Base-by-base conservation (phyloP, 2,888 invertebrate species). In the Esperia sulphurella region DNA sequence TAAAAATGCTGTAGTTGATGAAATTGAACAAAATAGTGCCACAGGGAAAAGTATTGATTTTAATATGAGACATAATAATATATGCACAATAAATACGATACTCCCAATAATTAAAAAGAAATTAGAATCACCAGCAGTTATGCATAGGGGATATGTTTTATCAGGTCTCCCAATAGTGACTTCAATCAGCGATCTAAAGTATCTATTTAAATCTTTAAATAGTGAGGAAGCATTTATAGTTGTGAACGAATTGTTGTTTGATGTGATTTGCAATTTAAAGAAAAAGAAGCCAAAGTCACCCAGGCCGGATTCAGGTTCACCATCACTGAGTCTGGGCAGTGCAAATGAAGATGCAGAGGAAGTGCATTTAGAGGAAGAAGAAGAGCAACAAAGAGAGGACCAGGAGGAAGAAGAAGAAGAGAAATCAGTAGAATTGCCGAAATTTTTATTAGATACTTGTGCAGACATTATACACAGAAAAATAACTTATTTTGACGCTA, bases 141-240 rank as follows among this genome's bases (percentile, higher is more conserved):
- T 78, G 58, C 91, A 93, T 61, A 80, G 92, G 63, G 94, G 94
- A 8, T 94, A 92, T 81, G 87, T 94, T 2, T 71, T 94, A 55
- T 92, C 92, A 49, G 94, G 93, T 7, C 76, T 94, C 52, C 94
- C 94, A 14, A 68, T 94, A 35, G 82, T 93, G n/a, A 84, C 90
- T 2, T 85, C 89, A 43, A 64, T 46, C 46, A 68, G 59, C 55
- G 62, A 57, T 41, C 49, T 65, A 30, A 54, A 67, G 52, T 71
- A 64, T 57, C 59, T 75, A 29, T 54, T 68, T 31, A 54, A 65
- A 45, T 58, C 61, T 40, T 59, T 84, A 42, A 45, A 68, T 63
- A 64, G 74, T 14, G 90, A 89, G 72, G 84, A 82, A 55, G 70
- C 82, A 31, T 14, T 78, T 41, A 28, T 55, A 29, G 51, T 62